Evolutionary conservation across 2,113 vertebrate genomes (phyloP).

Genomic region (Chionodraco myersi): DNA sequence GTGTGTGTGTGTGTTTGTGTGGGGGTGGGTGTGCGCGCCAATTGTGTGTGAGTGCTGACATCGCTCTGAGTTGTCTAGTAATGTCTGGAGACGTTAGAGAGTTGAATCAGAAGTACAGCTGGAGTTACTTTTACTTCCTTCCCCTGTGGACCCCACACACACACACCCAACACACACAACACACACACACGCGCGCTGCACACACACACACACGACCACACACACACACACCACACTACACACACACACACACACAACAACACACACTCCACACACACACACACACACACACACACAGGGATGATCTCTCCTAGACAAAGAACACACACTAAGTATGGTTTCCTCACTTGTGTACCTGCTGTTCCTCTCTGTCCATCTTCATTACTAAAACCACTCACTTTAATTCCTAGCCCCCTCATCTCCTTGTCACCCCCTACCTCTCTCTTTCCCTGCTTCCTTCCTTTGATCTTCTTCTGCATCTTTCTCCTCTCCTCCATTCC

Average conservation of each 20-base stretch:
- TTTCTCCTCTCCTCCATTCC: slow-evolving; percentile 1
- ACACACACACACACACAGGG: background rate
- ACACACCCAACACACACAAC: background rate
- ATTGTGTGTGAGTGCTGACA: slow-evolving; percentile 26
- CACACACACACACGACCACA: slow-evolving; percentile 1
- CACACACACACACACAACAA: background rate
- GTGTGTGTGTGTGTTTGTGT: background rate
- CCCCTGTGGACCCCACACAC: slow-evolving; percentile 13
- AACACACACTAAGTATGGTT: slow-evolving; percentile 12
- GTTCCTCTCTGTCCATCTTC: slow-evolving; percentile 4
- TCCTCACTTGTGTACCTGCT: slow-evolving; percentile 1
- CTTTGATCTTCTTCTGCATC: slow-evolving; percentile 21
- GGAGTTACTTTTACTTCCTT: slow-evolving; percentile 59
- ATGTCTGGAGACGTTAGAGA: slow-evolving; percentile 45
- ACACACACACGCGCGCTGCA: background rate
- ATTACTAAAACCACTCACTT: background rate
- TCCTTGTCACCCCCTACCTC: background rate
- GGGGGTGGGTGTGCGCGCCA: background rate
- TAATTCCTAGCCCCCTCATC: background rate
- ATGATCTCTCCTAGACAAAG: background rate
- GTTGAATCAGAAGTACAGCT: slow-evolving; percentile 57
- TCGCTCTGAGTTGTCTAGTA: slow-evolving; percentile 42
- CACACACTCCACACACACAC: background rate
- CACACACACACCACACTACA: background rate
- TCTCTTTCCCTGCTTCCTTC: background rate